These are phyloP conservation scores for Cyprinella venusta DNA, from an alignment of 2,797 vertebrate genomes.

Conservation along the genomic window DNA sequence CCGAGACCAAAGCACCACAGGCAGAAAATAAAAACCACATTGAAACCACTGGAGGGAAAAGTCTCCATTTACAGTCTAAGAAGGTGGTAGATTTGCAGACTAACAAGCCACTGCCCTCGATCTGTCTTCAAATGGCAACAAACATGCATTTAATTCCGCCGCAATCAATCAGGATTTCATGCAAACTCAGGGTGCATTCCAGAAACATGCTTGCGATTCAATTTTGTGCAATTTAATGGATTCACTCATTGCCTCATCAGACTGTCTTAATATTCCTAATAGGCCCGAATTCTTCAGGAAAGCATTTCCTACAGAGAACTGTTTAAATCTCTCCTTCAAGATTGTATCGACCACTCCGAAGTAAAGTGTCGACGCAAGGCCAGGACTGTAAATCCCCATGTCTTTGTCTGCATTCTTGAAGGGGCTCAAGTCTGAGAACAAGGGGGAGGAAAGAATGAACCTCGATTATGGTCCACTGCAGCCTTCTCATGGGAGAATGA, in stretches of 20 bases:
- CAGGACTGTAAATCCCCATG: slow-evolving; percentile 36
- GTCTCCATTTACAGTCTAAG: not conserved
- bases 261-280: slow-evolving; percentile 42
- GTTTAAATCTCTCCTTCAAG: slow-evolving; percentile 45
- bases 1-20: slow-evolving; percentile 36
- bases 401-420: slow-evolving; percentile 42
- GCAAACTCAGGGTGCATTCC: slow-evolving; percentile 28
- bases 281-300: slow-evolving; percentile 7
- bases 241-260: slow-evolving; percentile 31
- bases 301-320: slow-evolving; percentile 30
- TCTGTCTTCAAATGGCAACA: slow-evolving; percentile 26
- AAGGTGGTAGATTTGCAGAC: slow-evolving; percentile 7
- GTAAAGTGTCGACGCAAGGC: slow-evolving; percentile 29
- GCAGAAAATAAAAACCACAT: slow-evolving; percentile 30
- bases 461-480: slow-evolving; percentile 7
- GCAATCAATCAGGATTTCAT: slow-evolving; percentile 38
- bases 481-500: slow-evolving; percentile 64
- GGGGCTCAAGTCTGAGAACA: not conserved
- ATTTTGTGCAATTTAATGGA: slow-evolving; percentile 29
- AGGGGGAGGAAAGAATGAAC: slow-evolving; percentile 12
- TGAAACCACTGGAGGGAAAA: slow-evolving; percentile 11
- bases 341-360: slow-evolving; percentile 39
- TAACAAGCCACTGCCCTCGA: slow-evolving; percentile 26
- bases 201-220: slow-evolving; percentile 31
- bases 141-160: slow-evolving; percentile 17